A percentile compares a stretch with the other conserved stretches of the same genome.
Conservation (phyloP, 2,113 vertebrate species). For the Cyprinus carpio region DNA sequence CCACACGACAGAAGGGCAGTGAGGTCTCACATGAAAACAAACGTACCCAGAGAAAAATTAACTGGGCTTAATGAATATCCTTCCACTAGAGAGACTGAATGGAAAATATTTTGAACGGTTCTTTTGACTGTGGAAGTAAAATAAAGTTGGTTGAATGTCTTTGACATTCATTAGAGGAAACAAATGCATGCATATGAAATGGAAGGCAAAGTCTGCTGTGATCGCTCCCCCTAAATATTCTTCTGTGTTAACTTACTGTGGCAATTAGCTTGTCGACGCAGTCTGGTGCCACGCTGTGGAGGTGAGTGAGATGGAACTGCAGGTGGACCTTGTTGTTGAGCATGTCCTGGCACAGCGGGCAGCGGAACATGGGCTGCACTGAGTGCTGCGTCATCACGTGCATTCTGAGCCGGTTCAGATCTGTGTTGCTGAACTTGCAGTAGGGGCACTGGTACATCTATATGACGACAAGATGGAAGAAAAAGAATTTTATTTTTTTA, state of each 20-base stretch:
- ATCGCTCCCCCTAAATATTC: background rate
- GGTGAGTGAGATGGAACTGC: slow-evolving; percentile 98
- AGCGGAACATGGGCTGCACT: slow-evolving; percentile 95
- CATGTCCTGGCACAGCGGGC: slow-evolving; percentile 98
- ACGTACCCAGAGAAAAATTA: background rate
- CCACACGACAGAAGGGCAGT: background rate
- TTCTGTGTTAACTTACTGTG: slow-evolving; percentile 65
- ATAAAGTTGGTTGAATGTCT: background rate
- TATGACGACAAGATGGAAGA: background rate
- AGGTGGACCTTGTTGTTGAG: slow-evolving; percentile 99
- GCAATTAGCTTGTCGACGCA: slow-evolving; percentile 97
- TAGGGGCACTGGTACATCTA: slow-evolving; percentile 99
- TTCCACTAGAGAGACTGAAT: background rate
- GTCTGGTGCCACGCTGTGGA: slow-evolving; percentile 97
- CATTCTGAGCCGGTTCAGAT: slow-evolving; percentile 94
- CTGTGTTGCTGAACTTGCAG: slow-evolving; percentile 95
- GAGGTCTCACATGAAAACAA: background rate
- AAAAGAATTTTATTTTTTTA: slow-evolving; percentile 40
- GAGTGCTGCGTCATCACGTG: slow-evolving; percentile 99
- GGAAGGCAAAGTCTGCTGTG: background rate
- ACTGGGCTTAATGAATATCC: background rate
- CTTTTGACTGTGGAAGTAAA: background rate
- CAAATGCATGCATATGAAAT: background rate
- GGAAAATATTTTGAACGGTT: background rate
- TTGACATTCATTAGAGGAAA: background rate